These are phyloP conservation scores for Drosophila siamana DNA, from an alignment of 2,888 invertebrate species.

Conservation along the genomic window DNA sequence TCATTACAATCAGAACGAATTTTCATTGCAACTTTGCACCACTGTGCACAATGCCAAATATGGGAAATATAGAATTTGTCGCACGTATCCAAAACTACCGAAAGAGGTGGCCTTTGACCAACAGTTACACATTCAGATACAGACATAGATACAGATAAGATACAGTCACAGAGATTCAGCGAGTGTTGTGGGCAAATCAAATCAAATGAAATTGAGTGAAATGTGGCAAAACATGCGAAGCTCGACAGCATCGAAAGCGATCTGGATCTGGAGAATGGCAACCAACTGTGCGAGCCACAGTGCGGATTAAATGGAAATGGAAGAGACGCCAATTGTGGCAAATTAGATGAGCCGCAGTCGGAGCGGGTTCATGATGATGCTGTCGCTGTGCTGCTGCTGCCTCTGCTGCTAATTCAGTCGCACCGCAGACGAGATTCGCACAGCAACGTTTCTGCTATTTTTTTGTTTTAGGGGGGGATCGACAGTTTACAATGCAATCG, in stretches of 20 bases:
- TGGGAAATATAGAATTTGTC: slow-evolving; percentile 15
- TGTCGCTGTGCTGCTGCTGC: slow-evolving; percentile 28
- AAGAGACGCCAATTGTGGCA: slow-evolving; percentile 75
- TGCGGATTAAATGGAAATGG: slow-evolving; percentile 44
- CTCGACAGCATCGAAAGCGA: slow-evolving; percentile 40
- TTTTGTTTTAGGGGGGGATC: not conserved
- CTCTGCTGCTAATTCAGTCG: slow-evolving; percentile 63
- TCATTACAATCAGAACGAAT: not conserved
- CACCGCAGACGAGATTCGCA: slow-evolving; percentile 72
- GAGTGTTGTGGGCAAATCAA: slow-evolving; percentile 57
- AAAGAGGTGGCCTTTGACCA: slow-evolving; percentile 71
- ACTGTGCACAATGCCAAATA: slow-evolving; percentile 55
- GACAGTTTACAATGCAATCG: slow-evolving; percentile 66
- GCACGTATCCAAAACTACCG: slow-evolving; percentile 40
- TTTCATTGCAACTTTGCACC: slow-evolving; percentile 10
- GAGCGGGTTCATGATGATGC: slow-evolving; percentile 37
- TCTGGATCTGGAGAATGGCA: slow-evolving; percentile 48
- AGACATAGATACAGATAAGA: not conserved
- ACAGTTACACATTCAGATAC: slow-evolving; percentile 13
- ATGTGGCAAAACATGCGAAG: slow-evolving; percentile 58
- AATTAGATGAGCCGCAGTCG: slow-evolving; percentile 61
- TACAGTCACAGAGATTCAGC: not conserved
- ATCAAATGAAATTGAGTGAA: slow-evolving; percentile 73
- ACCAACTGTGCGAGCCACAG: slow-evolving; percentile 23
- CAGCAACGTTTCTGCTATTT: slow-evolving; percentile 49